Evolutionary conservation across 2,113 vertebrate species (phyloP).

Genomic region (Tangachromis dhanisi): DNA sequence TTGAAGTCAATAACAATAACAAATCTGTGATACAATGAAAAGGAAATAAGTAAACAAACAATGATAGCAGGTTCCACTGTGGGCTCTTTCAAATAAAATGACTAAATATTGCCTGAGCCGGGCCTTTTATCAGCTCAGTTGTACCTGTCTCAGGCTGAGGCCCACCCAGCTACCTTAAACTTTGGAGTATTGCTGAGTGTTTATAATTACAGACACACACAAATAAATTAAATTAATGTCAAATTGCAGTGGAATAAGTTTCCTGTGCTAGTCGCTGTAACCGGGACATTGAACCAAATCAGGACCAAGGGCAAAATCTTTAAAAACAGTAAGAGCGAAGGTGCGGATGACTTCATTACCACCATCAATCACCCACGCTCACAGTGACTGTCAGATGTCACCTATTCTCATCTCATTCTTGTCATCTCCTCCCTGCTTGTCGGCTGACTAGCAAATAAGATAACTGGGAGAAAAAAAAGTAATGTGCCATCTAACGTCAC

Average conservation of each 20-base stretch:
- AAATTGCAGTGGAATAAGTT: neutral
- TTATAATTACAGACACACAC: neutral
- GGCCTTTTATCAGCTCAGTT: neutral
- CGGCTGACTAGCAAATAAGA: constrained; percentile 20
- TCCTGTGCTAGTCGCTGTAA: neutral
- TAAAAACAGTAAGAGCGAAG: neutral
- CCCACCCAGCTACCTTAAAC: neutral
- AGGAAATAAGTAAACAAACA: neutral
- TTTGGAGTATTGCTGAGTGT: neutral
- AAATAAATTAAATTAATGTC: neutral
- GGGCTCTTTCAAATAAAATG: neutral
- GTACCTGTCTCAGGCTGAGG: neutral
- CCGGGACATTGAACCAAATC: constrained; percentile 4
- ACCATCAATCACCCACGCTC: constrained; percentile 45
- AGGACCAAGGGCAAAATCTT: constrained; percentile 9
- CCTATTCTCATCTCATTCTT: constrained; percentile 12
- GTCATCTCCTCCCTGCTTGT: neutral
- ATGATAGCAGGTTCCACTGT: neutral
- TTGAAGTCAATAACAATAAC: neutral
- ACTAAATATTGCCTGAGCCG: neutral
- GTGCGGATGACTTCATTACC: constrained; percentile 21
- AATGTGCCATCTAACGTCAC: constrained; percentile 20
- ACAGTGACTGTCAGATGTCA: constrained; percentile 27
- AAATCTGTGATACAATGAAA: neutral
- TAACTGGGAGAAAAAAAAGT: neutral